phyloP scores from a whole-genome alignment of 2,888 invertebrate genomes.

The Cylindroiulus punctatus region DNA sequence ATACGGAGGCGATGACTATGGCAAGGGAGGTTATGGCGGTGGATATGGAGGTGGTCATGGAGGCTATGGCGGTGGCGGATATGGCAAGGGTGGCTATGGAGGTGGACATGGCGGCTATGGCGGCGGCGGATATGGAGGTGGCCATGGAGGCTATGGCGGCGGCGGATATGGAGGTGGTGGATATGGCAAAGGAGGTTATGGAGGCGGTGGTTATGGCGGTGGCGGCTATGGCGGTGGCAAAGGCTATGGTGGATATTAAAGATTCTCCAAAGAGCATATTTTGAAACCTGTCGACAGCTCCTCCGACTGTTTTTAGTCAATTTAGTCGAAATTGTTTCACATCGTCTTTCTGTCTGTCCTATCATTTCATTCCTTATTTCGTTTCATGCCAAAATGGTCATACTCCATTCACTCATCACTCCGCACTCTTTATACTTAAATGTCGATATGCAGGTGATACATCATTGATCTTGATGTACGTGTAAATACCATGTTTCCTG shows the following conservation, averaged over 20 bases:
- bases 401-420: conserved; percentile 15
- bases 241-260: conserved; percentile 25
- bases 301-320: not conserved
- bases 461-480: not conserved
- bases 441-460: conserved; percentile 24
- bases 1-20: not conserved
- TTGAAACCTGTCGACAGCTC: conserved; percentile 31
- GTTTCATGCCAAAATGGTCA: conserved; percentile 14
- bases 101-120: not conserved
- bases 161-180: not conserved
- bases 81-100: not conserved
- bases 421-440: not conserved
- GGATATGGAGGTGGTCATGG: not conserved
- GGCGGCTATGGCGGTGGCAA: conserved; percentile 44
- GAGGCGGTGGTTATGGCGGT: not conserved
- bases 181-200: not conserved
- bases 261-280: not conserved
- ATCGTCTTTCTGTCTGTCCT: not conserved
- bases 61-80: not conserved
- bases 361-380: not conserved
- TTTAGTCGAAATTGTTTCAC: conserved; percentile 33
- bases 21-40: conserved; percentile 2
- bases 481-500: conserved; percentile 11
- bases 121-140: not conserved
- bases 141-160: not conserved